Evolutionary conservation across 2,113 vertebrate genomes (phyloP).

Genomic region (Erythrolamprus reginae): DNA sequence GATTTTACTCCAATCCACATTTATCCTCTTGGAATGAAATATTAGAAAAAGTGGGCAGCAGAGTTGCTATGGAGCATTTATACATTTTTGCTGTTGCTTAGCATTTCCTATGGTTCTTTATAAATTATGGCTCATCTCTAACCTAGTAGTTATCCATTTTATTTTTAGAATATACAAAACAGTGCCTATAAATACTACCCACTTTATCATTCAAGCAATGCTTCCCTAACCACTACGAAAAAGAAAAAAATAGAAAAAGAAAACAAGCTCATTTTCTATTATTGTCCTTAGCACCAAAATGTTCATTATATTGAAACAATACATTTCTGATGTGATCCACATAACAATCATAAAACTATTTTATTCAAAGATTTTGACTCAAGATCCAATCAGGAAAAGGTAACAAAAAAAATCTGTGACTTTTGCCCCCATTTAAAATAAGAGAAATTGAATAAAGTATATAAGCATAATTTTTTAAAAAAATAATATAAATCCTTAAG

Average conservation of each 20-base stretch:
- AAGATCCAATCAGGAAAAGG: background rate
- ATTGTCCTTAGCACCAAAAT: background rate
- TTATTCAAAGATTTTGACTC: background rate
- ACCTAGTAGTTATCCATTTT: conserved; percentile 20
- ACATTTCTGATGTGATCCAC: background rate
- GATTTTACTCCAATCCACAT: background rate
- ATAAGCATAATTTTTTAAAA: background rate
- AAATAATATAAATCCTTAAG: background rate
- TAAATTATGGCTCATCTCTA: conserved; percentile 36
- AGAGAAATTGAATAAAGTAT: background rate
- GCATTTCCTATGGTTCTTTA: conserved; percentile 22
- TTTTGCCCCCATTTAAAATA: background rate
- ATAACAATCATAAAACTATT: background rate
- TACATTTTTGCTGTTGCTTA: background rate
- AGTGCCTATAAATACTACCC: conserved; percentile 19
- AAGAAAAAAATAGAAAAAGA: background rate
- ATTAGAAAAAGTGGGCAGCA: conserved; percentile 13
- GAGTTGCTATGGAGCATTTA: background rate
- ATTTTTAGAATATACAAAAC: conserved; percentile 42
- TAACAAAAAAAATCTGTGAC: background rate
- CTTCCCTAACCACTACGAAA: background rate
- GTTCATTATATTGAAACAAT: background rate
- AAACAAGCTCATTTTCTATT: background rate
- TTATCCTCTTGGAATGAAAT: background rate
- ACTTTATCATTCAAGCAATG: conserved; percentile 3